These are phyloP conservation scores for Gorsachius magnificus DNA, from an alignment of 2,797 vertebrate genomes.

Conservation along the genomic window DNA sequence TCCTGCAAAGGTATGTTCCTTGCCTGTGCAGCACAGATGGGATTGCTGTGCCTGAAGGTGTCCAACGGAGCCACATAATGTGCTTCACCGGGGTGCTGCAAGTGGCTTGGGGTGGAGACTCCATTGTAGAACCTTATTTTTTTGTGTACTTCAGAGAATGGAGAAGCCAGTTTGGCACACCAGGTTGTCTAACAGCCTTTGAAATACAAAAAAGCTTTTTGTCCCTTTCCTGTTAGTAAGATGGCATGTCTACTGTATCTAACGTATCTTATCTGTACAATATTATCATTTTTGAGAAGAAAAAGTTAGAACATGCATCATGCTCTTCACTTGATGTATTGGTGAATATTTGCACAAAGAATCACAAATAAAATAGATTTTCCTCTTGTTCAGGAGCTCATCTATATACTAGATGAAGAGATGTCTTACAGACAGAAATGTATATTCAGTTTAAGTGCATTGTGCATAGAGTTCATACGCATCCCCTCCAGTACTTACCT, in stretches of 20 bases:
- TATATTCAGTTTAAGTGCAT: neutral
- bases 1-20: neutral
- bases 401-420: neutral
- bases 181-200: neutral
- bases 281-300: neutral
- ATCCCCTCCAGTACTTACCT: constrained; percentile 26
- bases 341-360: neutral
- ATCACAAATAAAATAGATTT: neutral
- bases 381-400: neutral
- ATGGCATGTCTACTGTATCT: neutral
- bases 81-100: neutral
- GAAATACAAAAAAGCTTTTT: neutral
- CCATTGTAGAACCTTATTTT: neutral
- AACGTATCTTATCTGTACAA: neutral
- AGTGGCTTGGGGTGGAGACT: neutral
- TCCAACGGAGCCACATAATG: neutral
- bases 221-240: neutral
- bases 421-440: neutral
- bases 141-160: neutral
- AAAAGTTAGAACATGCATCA: neutral
- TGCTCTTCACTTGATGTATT: neutral
- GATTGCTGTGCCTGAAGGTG: neutral
- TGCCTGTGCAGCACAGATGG: neutral
- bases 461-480: constrained; percentile 3
- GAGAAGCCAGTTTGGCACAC: neutral